Base-by-base conservation (phyloP, 2,113 vertebrate genomes). In the Pollachius pollachius region DNA sequence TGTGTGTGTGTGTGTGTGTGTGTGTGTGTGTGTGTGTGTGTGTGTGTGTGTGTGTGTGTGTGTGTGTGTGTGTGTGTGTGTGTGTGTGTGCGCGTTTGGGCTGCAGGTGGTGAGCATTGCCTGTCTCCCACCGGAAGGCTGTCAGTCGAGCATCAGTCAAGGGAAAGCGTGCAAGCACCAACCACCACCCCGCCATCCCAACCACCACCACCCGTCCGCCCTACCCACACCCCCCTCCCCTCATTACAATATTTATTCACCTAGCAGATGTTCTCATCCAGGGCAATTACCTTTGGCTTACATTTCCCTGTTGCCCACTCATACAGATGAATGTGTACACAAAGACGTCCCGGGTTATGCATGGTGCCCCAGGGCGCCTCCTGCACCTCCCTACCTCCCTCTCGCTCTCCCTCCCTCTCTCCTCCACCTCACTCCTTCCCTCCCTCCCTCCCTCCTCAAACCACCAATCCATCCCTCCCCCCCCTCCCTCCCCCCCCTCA, bases 191-290 rank as follows among this genome's bases (percentile, higher is more conserved):
- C 57, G n/a, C n/a, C n/a, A n/a, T n/a, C 34, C 34, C 34, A 4
- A 37, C 34, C 34, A 3, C 34, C 34, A 3, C 34, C 7, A 37
- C 34, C 34, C 34, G 4, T 7, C 34, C 34, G 7, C 34, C 34
- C 7, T 7, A 37, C 34, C 34, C 34, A 3, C 34, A 7, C 34
- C 34, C 34, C 7, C 4, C 11, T 13, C 15, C 27, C 79, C 88
- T 89, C 89, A 92, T 91, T 91, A 87, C 85, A 91, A 92, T 91
- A 91, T 91, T 92, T 91, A 91, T 90, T 87, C 86, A 87, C 82
- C 87, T 72, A 87, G 85, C 91, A 92, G 91, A 91, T 91, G 91
- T 90, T 91, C 85, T 89, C 87, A 88, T 91, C 82, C 84, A 62
- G 90, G 86, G 87, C 87, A 84, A 91, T 89, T 91, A 91, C 88